A percentile compares a stretch with the other conserved stretches of the same genome.
These are phyloP conservation scores for Odontamblyopus lacepedii DNA, from an alignment of 2,797 vertebrate genomes.

Conservation along the genomic window DNA sequence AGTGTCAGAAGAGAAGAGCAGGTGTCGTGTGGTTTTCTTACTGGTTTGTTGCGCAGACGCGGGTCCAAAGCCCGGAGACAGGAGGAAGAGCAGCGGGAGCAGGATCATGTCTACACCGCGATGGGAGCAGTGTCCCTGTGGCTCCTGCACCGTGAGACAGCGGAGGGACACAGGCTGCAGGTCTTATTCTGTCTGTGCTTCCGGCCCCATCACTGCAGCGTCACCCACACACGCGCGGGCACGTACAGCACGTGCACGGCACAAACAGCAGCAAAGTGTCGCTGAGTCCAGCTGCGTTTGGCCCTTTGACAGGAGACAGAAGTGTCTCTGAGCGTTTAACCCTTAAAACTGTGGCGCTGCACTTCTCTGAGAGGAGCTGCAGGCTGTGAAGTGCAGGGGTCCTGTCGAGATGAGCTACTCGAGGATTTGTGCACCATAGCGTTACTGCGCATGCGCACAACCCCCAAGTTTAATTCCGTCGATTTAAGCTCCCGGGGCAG, in stretches of 20 bases:
- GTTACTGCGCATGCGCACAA: no score
- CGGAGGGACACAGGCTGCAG: background rate
- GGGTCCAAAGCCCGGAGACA: background rate
- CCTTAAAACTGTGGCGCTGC: no score
- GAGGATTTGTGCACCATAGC: no score
- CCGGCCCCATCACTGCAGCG: background rate
- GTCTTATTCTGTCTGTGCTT: background rate
- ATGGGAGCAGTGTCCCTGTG: background rate
- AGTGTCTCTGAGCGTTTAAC: no score
- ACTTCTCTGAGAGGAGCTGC: no score
- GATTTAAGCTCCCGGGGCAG: no score
- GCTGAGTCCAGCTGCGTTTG: background rate
- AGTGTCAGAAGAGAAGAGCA: background rate
- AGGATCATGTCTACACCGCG: conserved; percentile 2
- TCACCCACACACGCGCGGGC: background rate
- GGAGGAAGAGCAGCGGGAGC: conserved; percentile 9
- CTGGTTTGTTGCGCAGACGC: background rate
- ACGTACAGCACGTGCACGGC: background rate
- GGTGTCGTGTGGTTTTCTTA: background rate
- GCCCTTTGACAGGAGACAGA: background rate
- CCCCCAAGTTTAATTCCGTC: no score
- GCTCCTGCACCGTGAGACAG: background rate
- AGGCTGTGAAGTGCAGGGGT: no score
- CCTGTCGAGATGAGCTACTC: no score
- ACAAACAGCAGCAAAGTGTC: background rate